These are phyloP conservation scores for Adelognathus sp. DNA, from an alignment of 2,888 invertebrate species.

Conservation along the genomic window DNA sequence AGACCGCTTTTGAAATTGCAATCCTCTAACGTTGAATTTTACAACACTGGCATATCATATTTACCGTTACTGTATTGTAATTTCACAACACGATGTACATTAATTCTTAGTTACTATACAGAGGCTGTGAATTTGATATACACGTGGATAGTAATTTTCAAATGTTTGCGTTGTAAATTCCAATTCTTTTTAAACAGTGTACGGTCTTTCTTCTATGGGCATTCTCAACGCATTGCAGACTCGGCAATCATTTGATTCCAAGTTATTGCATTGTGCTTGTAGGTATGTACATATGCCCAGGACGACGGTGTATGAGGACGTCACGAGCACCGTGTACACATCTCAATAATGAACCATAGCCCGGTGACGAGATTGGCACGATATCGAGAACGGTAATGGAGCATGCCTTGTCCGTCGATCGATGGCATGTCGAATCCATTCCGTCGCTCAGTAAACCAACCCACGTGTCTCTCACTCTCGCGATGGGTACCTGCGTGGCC, in stretches of 20 bases:
- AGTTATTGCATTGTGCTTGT: constrained; percentile 17
- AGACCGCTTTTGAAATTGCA: too few relatives aligned
- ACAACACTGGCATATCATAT: too few relatives aligned
- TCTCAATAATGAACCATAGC: constrained; percentile 70
- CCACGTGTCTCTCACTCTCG: too few relatives aligned
- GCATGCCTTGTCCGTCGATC: constrained; percentile 51
- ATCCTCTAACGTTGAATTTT: too few relatives aligned
- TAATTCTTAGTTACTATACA: too few relatives aligned
- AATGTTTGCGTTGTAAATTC: too few relatives aligned
- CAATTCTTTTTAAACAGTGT: too few relatives aligned
- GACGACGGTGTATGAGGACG: constrained; percentile 2
- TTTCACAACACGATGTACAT: too few relatives aligned
- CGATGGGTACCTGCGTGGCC: neutral
- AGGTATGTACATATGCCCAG: constrained; percentile 29
- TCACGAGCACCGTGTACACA: constrained; percentile 52
- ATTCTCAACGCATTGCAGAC: constrained; percentile 9
- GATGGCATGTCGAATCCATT: constrained; percentile 44
- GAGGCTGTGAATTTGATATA: too few relatives aligned
- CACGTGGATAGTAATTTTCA: too few relatives aligned
- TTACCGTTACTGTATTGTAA: too few relatives aligned
- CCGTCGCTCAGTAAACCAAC: neutral
- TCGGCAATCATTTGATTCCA: constrained; percentile 15
- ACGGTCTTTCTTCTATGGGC: constrained; percentile 19
- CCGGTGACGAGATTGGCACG: constrained; percentile 64
- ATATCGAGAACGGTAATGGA: constrained; percentile 58